Conservation (phyloP, 2,888 invertebrate species). For the Drymonia ruficornis region DNA sequence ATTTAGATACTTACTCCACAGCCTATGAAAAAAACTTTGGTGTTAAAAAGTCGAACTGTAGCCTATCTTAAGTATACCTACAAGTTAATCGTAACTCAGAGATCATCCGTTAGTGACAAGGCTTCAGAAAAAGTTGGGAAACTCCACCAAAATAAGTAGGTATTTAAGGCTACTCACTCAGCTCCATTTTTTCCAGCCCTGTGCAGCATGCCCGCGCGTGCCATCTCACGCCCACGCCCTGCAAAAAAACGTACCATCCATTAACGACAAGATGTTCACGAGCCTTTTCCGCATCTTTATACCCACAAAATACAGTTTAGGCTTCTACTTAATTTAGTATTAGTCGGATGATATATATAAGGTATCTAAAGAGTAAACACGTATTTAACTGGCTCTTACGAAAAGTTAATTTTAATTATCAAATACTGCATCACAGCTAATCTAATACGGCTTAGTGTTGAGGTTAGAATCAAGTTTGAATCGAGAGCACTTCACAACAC, state of each 20-base stretch:
- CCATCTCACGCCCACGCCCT: slow-evolving; percentile 88
- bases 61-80: too few relatives aligned
- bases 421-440: too few relatives aligned
- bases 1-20: too few relatives aligned
- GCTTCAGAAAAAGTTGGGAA: not conserved
- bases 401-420: too few relatives aligned
- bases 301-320: slow-evolving; percentile 65
- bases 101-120: not conserved
- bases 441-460: too few relatives aligned
- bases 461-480: too few relatives aligned
- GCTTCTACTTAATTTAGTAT: slow-evolving; percentile 55
- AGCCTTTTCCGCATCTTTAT: slow-evolving; percentile 67
- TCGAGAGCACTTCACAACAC: too few relatives aligned
- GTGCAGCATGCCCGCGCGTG: slow-evolving; percentile 91
- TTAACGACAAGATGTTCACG: slow-evolving; percentile 65
- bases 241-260: slow-evolving; percentile 73
- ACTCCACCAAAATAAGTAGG: slow-evolving; percentile 10
- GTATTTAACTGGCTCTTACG: too few relatives aligned
- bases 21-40: too few relatives aligned
- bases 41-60: too few relatives aligned
- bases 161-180: slow-evolving; percentile 86
- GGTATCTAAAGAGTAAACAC: too few relatives aligned
- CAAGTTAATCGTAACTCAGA: not conserved
- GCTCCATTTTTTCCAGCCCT: slow-evolving; percentile 90
- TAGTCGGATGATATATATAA: slow-evolving; percentile 47